Evolutionary conservation across 2,888 invertebrate genomes (phyloP), one percentile per base, ranked within the genome.

Genomic region (Gastrophysa polygoni): DNA sequence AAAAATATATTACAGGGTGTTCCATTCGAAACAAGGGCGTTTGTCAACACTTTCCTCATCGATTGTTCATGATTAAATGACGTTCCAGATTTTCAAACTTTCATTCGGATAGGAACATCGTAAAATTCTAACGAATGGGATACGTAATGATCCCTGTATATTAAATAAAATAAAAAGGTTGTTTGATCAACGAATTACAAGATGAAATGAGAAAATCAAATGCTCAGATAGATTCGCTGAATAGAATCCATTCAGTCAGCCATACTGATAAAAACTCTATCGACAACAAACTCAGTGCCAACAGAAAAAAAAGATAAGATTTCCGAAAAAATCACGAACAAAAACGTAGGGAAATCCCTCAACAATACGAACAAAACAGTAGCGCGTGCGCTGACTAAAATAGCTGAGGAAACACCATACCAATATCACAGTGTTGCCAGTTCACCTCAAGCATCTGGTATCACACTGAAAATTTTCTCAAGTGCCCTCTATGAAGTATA

Each of bases 121-220:
- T n/a, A n/a, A n/a, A n/a, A n/a, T n/a, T n/a, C n/a, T n/a, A n/a
- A n/a, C n/a, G n/a, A n/a, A n/a, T n/a, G n/a, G n/a, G n/a, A n/a
- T n/a, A n/a, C n/a, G n/a, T n/a, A n/a, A n/a, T n/a, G n/a, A n/a
- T n/a, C n/a, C n/a, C n/a, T n/a, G n/a, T n/a, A 50, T 29, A 50
- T n/a, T 29, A 14, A 50, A 50, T 50, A 29, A 50, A 50, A 50
- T 32, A 50, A 7, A 50, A 50, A 50, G 50, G 32, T 50, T 50
- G 50, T 11, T 32, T 29, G 29, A 50, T 50, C 32, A 28, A 50
- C 8, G 29, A 50, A 24, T 7, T 50, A 29, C 50, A 50, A 6
- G 29, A 50, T 29, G 16, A 50, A 50, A 50, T 50, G 32, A 50
- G 29, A 50, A 50, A 29, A 50, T 50, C 32, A 16, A 50, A 50